These are phyloP conservation scores for Ochropleura plecta DNA, from an alignment of 2,888 invertebrate species.

Conservation along the genomic window DNA sequence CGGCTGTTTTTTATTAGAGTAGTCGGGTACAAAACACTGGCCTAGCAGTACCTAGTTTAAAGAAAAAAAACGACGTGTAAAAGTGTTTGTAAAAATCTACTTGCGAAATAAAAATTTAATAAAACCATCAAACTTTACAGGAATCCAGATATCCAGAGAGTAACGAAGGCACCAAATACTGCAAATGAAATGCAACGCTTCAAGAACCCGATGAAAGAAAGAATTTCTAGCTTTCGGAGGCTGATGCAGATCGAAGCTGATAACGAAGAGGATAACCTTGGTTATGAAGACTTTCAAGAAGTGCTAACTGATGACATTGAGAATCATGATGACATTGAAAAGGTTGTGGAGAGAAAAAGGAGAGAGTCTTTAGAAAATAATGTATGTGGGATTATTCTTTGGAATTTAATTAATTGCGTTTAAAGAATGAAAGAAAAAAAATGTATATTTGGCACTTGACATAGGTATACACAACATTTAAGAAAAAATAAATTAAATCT, in stretches of 20 bases:
- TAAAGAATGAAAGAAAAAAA: no score
- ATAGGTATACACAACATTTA: no score
- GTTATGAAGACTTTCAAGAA: slow-evolving; percentile 80
- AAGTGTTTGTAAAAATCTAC: no score
- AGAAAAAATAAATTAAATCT: no score
- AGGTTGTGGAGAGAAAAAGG: slow-evolving; percentile 69
- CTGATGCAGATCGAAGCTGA: slow-evolving; percentile 74
- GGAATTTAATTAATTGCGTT: neutral
- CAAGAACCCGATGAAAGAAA: slow-evolving; percentile 18
- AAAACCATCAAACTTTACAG: slow-evolving; percentile 45
- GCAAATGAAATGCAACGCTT: no score
- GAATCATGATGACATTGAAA: slow-evolving; percentile 73
- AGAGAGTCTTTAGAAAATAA: slow-evolving; percentile 60
- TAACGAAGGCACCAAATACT: neutral
- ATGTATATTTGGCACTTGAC: no score
- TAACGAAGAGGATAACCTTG: slow-evolving; percentile 73
- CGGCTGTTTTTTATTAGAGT: no score
- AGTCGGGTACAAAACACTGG: no score
- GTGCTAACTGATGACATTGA: slow-evolving; percentile 74
- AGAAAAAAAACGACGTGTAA: no score
- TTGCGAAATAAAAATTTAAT: neutral
- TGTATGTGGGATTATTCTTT: slow-evolving; percentile 23
- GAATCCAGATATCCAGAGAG: slow-evolving; percentile 41
- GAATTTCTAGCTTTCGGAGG: slow-evolving; percentile 68
- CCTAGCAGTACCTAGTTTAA: no score